Evolutionary conservation across 2,888 invertebrate genomes (phyloP), one percentile per base, ranked within the genome.

Genomic region (Noctua comes): DNA sequence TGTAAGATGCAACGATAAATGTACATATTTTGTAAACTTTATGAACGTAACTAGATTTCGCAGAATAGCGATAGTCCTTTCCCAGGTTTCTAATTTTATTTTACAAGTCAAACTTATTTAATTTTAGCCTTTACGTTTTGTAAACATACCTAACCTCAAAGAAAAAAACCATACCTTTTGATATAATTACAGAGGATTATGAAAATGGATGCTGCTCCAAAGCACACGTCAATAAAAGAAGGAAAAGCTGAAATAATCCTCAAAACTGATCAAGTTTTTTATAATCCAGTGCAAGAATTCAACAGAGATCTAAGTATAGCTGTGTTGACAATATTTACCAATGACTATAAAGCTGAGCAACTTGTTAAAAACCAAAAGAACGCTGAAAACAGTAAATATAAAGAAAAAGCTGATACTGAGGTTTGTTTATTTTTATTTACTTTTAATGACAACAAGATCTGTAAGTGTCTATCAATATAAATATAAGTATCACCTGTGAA

Each of bases 281-380:
- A 99, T 93, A 99, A 99, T 96, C 99, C 99, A 0, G 99, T 99
- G 1, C 99, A 99, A 95, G 99, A 99, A 94, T 99, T 99, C 91
- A 99, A 99, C 94, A 97, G 99, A 85, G 99, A 99, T 96, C 96
- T 99, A 72, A 98, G 98, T 92, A 97, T 98, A 88, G 97, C 98
- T 10, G 98, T 98, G 0, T 93, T 99, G 40, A 97, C 97, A 79
- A 96, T 98, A n/a, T 98, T 98, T 91, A 97, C 97, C 13, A 95
- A 97, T 88, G 97, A 97, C 40, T 96, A 94, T 88, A 95, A 90
- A 83, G 87, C 87, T 57, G 95, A 94, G 68, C 93, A 93, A 81
- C 77, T 89, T 10, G 89, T 89, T 68, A 91, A 88, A 77, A 87
- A 84, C 27, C 90, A 90, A 46, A 92, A 93, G 76, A 93, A 84